Evolutionary conservation across 2,888 invertebrate genomes (phyloP), one percentile per base, ranked within the genome.

Genomic region (Xestoiulus laeticollis): DNA sequence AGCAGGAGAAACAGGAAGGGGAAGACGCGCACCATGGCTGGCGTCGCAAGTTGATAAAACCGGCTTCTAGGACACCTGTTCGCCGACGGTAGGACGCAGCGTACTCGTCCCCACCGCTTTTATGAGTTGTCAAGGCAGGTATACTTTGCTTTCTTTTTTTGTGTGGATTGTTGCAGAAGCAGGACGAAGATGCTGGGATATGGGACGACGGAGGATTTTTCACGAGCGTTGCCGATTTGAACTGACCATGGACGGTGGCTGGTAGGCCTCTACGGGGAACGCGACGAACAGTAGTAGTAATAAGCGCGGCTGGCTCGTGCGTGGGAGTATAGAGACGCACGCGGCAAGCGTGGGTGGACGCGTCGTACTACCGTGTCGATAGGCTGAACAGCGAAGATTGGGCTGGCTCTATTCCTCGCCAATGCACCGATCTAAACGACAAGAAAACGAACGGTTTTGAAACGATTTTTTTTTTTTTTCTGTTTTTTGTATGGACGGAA

Each of bases 331-430:
- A 53, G 12, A n/a, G 5, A 19, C 59, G n/a, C n/a, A 26, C 10
- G 68, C 68, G 68, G 44, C 44, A 16, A 14, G 78, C 78, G 78
- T 84, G 84, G 84, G 84, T 84, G 84, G 84, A 84, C 84, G 84
- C 38, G 16, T 0, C 30, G 83, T 33, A 83, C 83, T 83, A 26
- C 83, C 83, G 83, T 83, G 33, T 84, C 84, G 84, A 84, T 32
- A 32, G 84, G 84, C 43, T 84, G 84, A 68, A 26, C 22, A 0
- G 22, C 26, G 68, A 68, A 0, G 44, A 44, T 68, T 68, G 68
- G 68, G 68, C 68, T 6, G 68, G 26, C 26, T 19, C 59, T 53
- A 53, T 16, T 53, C 53, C 53, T 53, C 53, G 12, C 3, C 14
- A 14, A 44, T 44, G 44, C 44, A 14, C 8, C 53, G 59, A 59